Evolutionary conservation across 2,113 vertebrate species (phyloP).

Genomic region (Plestiodon gilberti): DNA sequence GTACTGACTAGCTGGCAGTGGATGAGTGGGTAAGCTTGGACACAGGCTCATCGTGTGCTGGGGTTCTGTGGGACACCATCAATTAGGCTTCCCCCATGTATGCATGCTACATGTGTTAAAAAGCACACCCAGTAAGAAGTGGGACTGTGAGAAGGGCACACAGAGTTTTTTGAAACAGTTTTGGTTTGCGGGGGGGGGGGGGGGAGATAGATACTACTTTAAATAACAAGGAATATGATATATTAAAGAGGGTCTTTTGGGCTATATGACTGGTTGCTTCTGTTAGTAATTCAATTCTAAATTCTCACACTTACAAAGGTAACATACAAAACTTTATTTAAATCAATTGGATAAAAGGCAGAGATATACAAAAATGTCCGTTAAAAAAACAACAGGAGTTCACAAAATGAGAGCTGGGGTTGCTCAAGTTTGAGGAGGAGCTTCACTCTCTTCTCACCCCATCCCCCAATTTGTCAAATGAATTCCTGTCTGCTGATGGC

Average conservation of each 20-base stretch:
- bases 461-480: conserved; percentile 34
- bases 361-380: background rate
- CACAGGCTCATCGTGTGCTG: too few relatives aligned
- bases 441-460: conserved; percentile 4
- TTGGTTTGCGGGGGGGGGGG: background rate
- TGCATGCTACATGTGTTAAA: background rate
- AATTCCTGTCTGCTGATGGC: too few relatives aligned
- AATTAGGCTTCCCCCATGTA: too few relatives aligned
- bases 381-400: background rate
- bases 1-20: too few relatives aligned
- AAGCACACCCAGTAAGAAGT: too few relatives aligned
- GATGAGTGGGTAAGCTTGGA: too few relatives aligned
- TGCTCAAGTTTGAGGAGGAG: conserved; percentile 4
- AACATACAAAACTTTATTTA: background rate
- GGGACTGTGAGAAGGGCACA: background rate
- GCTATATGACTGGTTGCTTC: too few relatives aligned
- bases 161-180: background rate
- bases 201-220: background rate
- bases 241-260: background rate
- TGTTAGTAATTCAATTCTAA: too few relatives aligned
- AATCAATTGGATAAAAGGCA: background rate
- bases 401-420: background rate
- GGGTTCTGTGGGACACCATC: too few relatives aligned
- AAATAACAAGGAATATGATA: background rate
- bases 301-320: too few relatives aligned